Percentiles rank a stretch among this genome's conserved stretches.
These are phyloP conservation scores for Troides aeacus DNA, from an alignment of 2,888 invertebrate genomes.

Conservation along the genomic window DNA sequence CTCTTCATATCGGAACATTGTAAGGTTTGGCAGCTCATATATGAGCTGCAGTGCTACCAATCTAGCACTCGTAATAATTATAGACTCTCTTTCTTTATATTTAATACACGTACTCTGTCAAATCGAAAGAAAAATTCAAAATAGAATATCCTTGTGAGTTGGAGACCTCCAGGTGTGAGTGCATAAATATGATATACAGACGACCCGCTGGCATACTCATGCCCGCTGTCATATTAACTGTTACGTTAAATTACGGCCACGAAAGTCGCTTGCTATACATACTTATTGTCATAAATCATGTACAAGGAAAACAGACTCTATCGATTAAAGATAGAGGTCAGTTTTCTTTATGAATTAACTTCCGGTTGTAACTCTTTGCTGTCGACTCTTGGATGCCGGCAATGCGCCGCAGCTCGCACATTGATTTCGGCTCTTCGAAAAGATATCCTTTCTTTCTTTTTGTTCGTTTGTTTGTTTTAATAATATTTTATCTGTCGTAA, in stretches of 20 bases:
- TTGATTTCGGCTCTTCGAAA: slow-evolving; percentile 79
- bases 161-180: slow-evolving; percentile 78
- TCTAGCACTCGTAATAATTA: slow-evolving; percentile 56
- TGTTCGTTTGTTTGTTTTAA: slow-evolving; percentile 78
- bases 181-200: slow-evolving; percentile 75
- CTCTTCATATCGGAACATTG: too few relatives aligned
- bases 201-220: slow-evolving; percentile 78
- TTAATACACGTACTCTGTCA: slow-evolving; percentile 67
- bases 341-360: slow-evolving; percentile 28
- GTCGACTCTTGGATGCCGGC: slow-evolving; percentile 43
- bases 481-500: slow-evolving; percentile 79
- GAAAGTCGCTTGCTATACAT: slow-evolving; percentile 64
- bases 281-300: slow-evolving; percentile 54
- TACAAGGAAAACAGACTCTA: slow-evolving; percentile 44
- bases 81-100: slow-evolving; percentile 46
- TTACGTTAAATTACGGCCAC: slow-evolving; percentile 79
- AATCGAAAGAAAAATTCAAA: slow-evolving; percentile 67
- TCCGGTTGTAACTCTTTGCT: slow-evolving; percentile 41
- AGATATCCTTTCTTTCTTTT: slow-evolving; percentile 66
- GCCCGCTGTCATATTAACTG: slow-evolving; percentile 80
- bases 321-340: slow-evolving; percentile 8
- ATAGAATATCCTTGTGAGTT: slow-evolving; percentile 63
- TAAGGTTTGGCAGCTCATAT: too few relatives aligned
- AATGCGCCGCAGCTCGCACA: slow-evolving; percentile 73
- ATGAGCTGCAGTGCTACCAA: too few relatives aligned